Evolutionary conservation across 2,888 invertebrate genomes (phyloP).

Genomic region (Beris morrisii): DNA sequence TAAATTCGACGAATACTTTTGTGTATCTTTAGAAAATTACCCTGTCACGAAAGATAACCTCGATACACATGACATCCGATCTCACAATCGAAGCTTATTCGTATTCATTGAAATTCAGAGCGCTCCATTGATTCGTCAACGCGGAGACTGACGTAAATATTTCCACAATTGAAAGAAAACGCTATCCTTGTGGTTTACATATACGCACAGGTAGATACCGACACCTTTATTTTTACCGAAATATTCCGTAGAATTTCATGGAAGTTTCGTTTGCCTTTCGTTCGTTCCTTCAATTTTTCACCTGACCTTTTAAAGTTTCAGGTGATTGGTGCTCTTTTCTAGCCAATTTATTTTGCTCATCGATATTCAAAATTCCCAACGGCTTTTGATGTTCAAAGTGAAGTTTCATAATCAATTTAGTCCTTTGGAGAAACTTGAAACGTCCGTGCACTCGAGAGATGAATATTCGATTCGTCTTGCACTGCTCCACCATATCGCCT

Average conservation of each 20-base stretch:
- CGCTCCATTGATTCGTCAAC: constrained; percentile 19
- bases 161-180: too few relatives aligned
- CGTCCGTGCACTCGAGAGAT: not conserved
- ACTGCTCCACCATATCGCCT: too few relatives aligned
- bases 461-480: not conserved
- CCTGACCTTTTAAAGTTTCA: too few relatives aligned
- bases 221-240: too few relatives aligned
- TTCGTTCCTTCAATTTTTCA: too few relatives aligned
- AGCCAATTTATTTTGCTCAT: not conserved
- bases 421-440: not conserved
- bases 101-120: constrained; percentile 13
- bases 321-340: constrained; percentile 9
- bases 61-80: not conserved
- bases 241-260: too few relatives aligned
- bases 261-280: too few relatives aligned
- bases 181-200: too few relatives aligned
- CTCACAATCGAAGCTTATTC: constrained; percentile 9
- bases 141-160: not conserved
- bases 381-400: constrained; percentile 28
- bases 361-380: constrained; percentile 2
- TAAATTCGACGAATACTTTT: not conserved
- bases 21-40: too few relatives aligned
- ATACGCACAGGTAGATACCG: too few relatives aligned
- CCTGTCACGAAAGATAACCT: constrained; percentile 6
- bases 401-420: constrained; percentile 23